These are phyloP conservation scores for Bombus confusus DNA, from an alignment of 1,140 invertebrate genomes.

Conservation along the genomic window DNA sequence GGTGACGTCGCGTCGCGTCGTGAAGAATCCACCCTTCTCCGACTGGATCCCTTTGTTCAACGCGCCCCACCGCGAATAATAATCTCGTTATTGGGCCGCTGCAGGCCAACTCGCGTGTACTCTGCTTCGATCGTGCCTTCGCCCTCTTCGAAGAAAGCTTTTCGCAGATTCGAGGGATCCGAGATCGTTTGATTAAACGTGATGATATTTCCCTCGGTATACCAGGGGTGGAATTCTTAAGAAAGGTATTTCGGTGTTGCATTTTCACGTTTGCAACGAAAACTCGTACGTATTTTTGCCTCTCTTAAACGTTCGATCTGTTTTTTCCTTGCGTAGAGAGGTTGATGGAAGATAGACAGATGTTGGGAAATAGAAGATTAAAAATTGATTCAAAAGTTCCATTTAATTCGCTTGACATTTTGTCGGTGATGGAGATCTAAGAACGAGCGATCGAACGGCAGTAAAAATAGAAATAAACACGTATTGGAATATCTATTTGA, in stretches of 20 bases:
- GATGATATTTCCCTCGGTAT: background rate
- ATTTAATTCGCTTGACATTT: background rate
- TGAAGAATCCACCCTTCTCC: background rate
- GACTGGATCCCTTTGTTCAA: constrained; percentile 6
- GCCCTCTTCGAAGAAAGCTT: background rate
- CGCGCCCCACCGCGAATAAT: background rate
- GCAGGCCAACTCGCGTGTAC: background rate
- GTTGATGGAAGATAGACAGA: too few species aligned
- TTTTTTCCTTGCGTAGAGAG: fast-evolving
- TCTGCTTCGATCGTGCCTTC: background rate
- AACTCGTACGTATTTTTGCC: too few species aligned
- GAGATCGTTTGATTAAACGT: background rate
- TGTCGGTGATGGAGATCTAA: background rate
- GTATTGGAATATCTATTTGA: background rate
- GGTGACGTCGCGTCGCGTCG: background rate
- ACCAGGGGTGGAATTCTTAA: too few species aligned
- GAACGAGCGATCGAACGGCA: background rate
- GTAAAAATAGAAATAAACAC: background rate
- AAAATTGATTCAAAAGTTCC: background rate
- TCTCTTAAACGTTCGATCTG: too few species aligned
- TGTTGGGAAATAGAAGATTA: background rate
- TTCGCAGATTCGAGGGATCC: too few species aligned
- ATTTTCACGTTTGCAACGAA: too few species aligned
- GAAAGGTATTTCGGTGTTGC: too few species aligned
- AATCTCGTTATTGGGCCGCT: constrained; percentile 6